Evolutionary conservation across 1,140 invertebrate genomes (phyloP).

Genomic region (Drosophila trapezifrons): DNA sequence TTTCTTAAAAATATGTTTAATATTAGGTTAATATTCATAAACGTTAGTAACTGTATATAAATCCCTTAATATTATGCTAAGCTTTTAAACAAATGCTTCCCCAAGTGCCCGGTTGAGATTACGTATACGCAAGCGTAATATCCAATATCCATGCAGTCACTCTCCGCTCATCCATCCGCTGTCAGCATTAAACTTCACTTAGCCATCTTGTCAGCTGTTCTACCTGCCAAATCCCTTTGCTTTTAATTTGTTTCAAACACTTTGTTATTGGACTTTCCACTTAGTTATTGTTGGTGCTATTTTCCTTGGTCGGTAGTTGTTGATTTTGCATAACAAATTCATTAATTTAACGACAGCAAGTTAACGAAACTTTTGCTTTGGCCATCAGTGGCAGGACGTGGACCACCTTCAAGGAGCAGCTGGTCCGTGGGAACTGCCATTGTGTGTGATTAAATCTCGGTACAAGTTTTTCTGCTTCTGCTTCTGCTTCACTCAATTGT

Average conservation of each 20-base stretch:
- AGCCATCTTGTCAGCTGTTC: background rate
- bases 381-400: constrained; percentile 35
- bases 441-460: constrained; percentile 72
- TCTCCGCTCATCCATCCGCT: background rate
- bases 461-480: constrained; percentile 68
- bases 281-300: constrained; percentile 21
- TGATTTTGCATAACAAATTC: constrained; percentile 80
- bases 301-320: constrained; percentile 57
- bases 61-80: too few relatives aligned
- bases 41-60: too few relatives aligned
- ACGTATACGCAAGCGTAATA: background rate
- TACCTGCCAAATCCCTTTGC: constrained; percentile 32
- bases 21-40: too few relatives aligned
- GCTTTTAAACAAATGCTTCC: too few relatives aligned
- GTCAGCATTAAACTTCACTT: background rate
- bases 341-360: constrained; percentile 67
- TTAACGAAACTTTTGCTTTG: constrained; percentile 57
- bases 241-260: constrained; percentile 59
- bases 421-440: constrained; percentile 6
- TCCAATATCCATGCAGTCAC: background rate
- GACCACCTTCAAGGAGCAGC: constrained; percentile 26
- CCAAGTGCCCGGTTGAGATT: background rate
- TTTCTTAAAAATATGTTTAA: too few relatives aligned
- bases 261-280: constrained; percentile 34
- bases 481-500: constrained; percentile 59